Base-by-base conservation (phyloP, 2,888 invertebrate species). In the Chorisops tibialis region DNA sequence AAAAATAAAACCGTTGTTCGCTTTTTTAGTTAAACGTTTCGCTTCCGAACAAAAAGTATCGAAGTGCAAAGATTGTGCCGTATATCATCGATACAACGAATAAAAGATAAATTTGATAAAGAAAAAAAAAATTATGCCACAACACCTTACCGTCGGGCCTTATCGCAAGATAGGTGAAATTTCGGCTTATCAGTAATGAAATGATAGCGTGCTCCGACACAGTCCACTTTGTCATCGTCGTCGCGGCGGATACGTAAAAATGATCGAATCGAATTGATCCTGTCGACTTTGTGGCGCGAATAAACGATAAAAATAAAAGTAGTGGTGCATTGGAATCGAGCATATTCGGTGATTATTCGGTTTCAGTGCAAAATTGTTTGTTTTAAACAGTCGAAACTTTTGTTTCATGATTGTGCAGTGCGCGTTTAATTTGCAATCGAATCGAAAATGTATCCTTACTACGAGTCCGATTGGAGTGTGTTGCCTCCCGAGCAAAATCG, bases 401-500 rank as follows among this genome's bases (percentile, higher is more conserved):
- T 30, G 16, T 45, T 16, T 30, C 11, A 14, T 50, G 48, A 48
- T 48, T 85, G 84, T 68, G 83, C 88, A 67, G 82, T 91, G 58
- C 82, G 94, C 93, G 93, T 48, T 89, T 95, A 58, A 85, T 90
- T 71, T 76, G 75, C 65, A 76, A 78, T 54, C 78, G 78, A 71
- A 77, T 70, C 72, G 66, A 47, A 37, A 63, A 76, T 77, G 77
- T 76, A 75, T 72, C 77, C 77, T 4, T 77, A 77, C 73, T 89
- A 89, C 75, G 91, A 91, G 77, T 83, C 87, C 63, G 91, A 92
- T 75, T 90, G 89, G 89, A 91, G 91, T 79, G 87, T 91, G 69
- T 80, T 92, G 70, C 92, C 92, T 66, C 88, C 90, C 63, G 91
- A 92, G 79, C 85, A 89, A 69, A 92, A 92, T 74, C 83, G 91